These are phyloP conservation scores for Panagrolaimus sp. DNA, from an alignment of 1,140 invertebrate species.

Conservation along the genomic window DNA sequence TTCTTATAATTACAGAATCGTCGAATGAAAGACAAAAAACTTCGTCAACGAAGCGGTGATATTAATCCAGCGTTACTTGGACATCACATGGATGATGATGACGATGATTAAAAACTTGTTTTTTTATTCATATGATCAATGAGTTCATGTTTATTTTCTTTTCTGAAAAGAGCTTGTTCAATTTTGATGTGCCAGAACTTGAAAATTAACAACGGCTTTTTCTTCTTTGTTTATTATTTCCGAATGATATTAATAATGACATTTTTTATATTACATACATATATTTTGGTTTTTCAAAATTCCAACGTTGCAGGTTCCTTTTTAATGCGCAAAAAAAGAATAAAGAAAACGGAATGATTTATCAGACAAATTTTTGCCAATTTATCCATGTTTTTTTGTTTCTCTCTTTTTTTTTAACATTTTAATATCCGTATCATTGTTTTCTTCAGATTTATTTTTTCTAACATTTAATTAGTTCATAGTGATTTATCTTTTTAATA, in stretches of 20 bases:
- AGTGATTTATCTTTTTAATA: no score
- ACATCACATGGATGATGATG: neutral
- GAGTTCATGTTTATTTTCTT: neutral
- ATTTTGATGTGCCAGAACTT: neutral
- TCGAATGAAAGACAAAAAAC: slow-evolving; percentile 58
- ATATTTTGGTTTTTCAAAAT: no score
- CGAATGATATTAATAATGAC: no score
- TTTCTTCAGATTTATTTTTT: no score
- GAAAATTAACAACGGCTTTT: no score
- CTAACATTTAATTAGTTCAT: no score
- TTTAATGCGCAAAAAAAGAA: neutral
- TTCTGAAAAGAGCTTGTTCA: slow-evolving; percentile 3
- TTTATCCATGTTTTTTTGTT: neutral
- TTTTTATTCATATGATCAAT: neutral
- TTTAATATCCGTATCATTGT: neutral
- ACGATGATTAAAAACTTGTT: slow-evolving; percentile 5
- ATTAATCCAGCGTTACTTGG: slow-evolving; percentile 22
- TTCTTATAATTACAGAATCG: slow-evolving; percentile 45
- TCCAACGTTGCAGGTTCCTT: no score
- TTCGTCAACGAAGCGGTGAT: slow-evolving; percentile 35
- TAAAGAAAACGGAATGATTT: slow-evolving; percentile 15
- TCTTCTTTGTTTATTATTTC: no score
- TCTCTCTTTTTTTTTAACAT: neutral
- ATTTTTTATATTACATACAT: no score
- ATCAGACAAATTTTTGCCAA: neutral